A percentile compares a stretch with the other conserved stretches of the same genome.
phyloP scores from a whole-genome alignment of 2,888 invertebrate genomes.

The Calameuta pallipes region DNA sequence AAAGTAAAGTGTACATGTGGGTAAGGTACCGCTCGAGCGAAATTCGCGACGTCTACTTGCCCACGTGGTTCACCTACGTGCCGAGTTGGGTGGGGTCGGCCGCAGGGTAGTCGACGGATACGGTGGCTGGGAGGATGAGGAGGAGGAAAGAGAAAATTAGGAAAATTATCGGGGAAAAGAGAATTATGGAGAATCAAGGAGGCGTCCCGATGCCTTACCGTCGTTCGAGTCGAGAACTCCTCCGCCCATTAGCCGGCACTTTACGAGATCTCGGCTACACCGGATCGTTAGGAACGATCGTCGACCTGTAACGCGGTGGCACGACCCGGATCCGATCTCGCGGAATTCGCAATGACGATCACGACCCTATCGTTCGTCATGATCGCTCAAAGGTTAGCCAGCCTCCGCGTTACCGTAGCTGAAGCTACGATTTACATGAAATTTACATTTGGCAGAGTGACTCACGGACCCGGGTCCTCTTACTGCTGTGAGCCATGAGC shows the following conservation, averaged over 20 bases:
- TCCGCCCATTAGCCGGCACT: neutral
- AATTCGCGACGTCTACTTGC: neutral
- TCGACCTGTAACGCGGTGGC: slow-evolving; percentile 20
- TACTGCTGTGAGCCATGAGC: neutral
- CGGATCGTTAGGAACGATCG: slow-evolving; percentile 2
- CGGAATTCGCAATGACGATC: slow-evolving; percentile 42
- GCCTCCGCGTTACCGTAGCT: neutral
- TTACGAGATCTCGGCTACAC: neutral
- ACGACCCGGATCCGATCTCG: slow-evolving; percentile 56
- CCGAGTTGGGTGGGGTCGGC: neutral
- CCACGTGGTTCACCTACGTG: neutral
- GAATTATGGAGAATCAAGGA: neutral
- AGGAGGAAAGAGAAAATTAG: neutral
- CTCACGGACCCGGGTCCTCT: slow-evolving; percentile 20
- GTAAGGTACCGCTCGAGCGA: neutral
- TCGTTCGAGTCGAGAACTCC: neutral
- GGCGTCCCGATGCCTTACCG: neutral
- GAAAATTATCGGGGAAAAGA: neutral
- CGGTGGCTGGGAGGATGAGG: too few species aligned
- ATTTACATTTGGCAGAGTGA: slow-evolving; percentile 46
- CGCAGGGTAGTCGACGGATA: neutral
- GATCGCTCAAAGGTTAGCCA: slow-evolving; percentile 10
- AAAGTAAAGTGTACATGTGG: neutral
- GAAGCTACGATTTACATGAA: slow-evolving; percentile 49
- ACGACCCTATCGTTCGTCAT: slow-evolving; percentile 37